Evolutionary conservation across 2,888 invertebrate genomes (phyloP).

Genomic region (Folsomia manolachei): DNA sequence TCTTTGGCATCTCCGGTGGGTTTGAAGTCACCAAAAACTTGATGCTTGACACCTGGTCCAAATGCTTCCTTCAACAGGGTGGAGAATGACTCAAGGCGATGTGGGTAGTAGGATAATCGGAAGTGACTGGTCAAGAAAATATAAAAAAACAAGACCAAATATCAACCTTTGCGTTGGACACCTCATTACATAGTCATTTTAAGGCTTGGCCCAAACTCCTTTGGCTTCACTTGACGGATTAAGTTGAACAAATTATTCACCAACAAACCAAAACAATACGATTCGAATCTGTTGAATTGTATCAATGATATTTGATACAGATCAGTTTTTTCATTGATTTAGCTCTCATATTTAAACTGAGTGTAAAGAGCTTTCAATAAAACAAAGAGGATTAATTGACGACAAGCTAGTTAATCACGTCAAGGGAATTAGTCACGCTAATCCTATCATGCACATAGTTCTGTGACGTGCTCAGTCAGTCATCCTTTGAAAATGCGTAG

Average conservation of each 20-base stretch:
- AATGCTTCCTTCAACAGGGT: slow-evolving; percentile 70
- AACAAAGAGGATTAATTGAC: neutral
- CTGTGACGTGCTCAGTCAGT: too few species aligned
- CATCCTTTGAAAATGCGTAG: too few species aligned
- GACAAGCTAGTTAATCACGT: slow-evolving; percentile 7
- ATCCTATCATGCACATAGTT: neutral
- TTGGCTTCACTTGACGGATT: too few species aligned
- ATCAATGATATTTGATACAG: neutral
- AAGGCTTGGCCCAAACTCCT: slow-evolving; percentile 4
- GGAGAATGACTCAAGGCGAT: slow-evolving; percentile 69
- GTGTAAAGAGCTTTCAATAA: neutral
- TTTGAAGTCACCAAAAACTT: slow-evolving; percentile 79
- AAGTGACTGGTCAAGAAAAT: slow-evolving; percentile 68
- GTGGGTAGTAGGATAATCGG: slow-evolving; percentile 83
- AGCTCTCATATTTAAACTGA: neutral
- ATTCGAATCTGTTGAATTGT: neutral
- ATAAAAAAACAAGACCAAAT: neutral
- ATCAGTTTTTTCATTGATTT: too few species aligned
- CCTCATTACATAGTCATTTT: neutral
- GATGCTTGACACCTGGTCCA: slow-evolving; percentile 63
- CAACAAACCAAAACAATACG: too few species aligned
- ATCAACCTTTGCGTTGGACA: neutral
- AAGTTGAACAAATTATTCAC: too few species aligned
- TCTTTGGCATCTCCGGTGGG: slow-evolving; percentile 62
- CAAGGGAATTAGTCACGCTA: neutral